Evolutionary conservation across 2,797 vertebrate genomes (phyloP).

Genomic region (Ciconia nigra): DNA sequence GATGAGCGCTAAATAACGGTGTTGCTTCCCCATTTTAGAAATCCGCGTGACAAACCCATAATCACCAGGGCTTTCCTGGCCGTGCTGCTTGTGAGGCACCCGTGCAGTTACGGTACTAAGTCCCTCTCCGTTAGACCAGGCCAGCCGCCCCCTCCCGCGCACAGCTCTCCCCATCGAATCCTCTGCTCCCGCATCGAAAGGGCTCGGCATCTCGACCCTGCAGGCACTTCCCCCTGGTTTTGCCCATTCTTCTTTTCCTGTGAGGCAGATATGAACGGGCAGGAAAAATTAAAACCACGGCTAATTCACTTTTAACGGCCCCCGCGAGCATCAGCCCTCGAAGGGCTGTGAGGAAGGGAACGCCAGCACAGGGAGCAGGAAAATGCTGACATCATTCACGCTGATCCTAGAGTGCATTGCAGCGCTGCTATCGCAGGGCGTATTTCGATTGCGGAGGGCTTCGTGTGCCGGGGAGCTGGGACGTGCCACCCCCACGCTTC

Average conservation of each 20-base stretch:
- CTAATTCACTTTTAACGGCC: neutral
- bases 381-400: rapidly evolving
- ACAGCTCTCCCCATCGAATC: rapidly evolving
- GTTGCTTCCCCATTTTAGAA: neutral
- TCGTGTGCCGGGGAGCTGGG: neutral
- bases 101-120: neutral
- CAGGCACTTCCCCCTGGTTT: neutral
- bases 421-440: neutral
- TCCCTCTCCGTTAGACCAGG: neutral
- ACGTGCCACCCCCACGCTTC: rapidly evolving
- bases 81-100: neutral
- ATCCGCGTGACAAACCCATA: neutral
- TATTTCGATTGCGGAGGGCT: rapidly evolving
- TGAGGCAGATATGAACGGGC: neutral
- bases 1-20: neutral
- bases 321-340: neutral
- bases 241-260: neutral
- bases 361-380: neutral
- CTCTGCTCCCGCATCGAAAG: neutral
- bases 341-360: neutral
- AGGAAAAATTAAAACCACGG: neutral
- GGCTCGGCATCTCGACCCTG: rapidly evolving
- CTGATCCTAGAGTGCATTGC: neutral
- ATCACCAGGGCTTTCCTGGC: neutral
- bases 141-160: neutral